Conservation (phyloP, 2,113 vertebrate genomes). For the Hippolais icterina region DNA sequence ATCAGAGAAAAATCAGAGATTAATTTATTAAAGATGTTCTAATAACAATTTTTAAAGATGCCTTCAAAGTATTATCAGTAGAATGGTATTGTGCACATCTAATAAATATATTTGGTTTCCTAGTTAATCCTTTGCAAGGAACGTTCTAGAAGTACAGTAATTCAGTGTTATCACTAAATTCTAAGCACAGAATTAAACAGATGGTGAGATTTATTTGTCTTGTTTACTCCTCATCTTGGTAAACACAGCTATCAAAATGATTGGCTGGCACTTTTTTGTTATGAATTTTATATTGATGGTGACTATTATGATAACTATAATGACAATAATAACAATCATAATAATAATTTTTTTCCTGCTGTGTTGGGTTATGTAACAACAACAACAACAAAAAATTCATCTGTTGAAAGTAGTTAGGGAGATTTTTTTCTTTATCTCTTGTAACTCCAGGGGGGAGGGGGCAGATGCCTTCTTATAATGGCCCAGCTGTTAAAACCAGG, state of each 20-base stretch:
- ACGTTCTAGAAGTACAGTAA: neutral
- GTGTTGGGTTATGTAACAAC: too few species aligned
- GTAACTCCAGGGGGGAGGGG: too few species aligned
- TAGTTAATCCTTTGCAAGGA: neutral
- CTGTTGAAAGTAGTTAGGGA: too few species aligned
- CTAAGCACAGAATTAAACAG: neutral
- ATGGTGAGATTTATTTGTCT: constrained; percentile 27
- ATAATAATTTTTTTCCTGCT: neutral
- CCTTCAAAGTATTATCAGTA: neutral
- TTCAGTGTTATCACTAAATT: constrained; percentile 17
- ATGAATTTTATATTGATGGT: neutral
- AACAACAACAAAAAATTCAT: too few species aligned
- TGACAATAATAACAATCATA: neutral
- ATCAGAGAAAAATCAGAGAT: neutral
- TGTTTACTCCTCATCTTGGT: constrained; percentile 2
- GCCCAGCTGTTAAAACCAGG: too few species aligned
- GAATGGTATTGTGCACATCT: neutral
- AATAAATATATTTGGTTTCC: neutral
- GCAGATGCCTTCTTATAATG: too few species aligned
- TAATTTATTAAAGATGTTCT: neutral
- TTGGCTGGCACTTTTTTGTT: constrained; percentile 9
- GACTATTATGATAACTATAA: neutral
- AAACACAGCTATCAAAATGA: constrained; percentile 43
- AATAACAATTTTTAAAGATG: neutral
- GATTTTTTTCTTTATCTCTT: too few species aligned